phyloP scores from a whole-genome alignment of 2,113 vertebrate species.

The Gymnorhina tibicen region DNA sequence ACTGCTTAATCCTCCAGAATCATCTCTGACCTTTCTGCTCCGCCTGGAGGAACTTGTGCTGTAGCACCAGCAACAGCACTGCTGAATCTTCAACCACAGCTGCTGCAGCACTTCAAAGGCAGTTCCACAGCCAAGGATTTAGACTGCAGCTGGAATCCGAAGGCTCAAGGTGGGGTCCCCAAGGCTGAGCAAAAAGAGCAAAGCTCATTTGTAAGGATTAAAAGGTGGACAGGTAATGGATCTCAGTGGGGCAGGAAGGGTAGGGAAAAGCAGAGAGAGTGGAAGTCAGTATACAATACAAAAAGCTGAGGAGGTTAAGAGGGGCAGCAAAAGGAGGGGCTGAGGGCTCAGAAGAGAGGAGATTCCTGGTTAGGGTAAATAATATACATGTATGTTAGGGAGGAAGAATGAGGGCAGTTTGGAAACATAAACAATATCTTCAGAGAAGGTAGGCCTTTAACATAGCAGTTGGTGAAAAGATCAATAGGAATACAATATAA shows the following conservation, averaged over 20 bases:
- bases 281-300: conserved; percentile 54
- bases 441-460: neutral
- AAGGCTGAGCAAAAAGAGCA: conserved; percentile 18
- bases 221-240: conserved; percentile 58
- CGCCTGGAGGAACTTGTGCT: neutral
- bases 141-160: conserved; percentile 23
- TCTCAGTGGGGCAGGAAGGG: conserved; percentile 9
- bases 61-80: neutral
- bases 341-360: neutral
- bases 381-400: neutral
- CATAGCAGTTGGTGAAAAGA: neutral
- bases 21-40: neutral
- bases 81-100: neutral
- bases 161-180: neutral
- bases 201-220: conserved; percentile 66
- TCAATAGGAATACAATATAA: neutral
- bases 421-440: conserved; percentile 40
- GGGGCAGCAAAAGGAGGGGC: conserved; percentile 32
- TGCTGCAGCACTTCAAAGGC: conserved; percentile 43
- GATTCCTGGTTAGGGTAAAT: conserved; percentile 9
- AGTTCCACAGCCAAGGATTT: neutral
- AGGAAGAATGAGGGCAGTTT: conserved; percentile 12
- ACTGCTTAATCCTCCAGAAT: neutral
- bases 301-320: conserved; percentile 56
- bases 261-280: conserved; percentile 25